These are phyloP conservation scores for Molorchus minor DNA, from an alignment of 2,888 invertebrate species.

Conservation along the genomic window DNA sequence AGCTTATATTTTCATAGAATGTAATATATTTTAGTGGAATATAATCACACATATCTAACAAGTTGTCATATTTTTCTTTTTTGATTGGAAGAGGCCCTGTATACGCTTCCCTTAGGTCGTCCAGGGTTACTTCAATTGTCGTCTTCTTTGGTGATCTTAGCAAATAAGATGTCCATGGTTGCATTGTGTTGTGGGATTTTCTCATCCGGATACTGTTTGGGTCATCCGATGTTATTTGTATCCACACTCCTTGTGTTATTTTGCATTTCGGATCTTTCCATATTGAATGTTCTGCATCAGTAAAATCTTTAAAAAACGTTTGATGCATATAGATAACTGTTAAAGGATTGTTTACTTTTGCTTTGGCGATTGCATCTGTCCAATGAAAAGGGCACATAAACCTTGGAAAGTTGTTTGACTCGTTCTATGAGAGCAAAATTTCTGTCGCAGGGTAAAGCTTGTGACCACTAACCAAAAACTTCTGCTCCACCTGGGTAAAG, in stretches of 20 bases:
- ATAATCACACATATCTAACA: constrained; percentile 31
- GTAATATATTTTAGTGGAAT: constrained; percentile 30
- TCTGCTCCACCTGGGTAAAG: constrained; percentile 19
- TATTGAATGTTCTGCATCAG: constrained; percentile 15
- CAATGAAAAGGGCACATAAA: constrained; percentile 19
- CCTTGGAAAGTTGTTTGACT: constrained; percentile 10
- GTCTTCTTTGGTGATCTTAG: constrained; percentile 23
- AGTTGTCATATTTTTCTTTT: constrained; percentile 28
- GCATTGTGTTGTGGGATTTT: constrained; percentile 23
- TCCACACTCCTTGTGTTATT: constrained; percentile 25
- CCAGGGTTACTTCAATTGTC: constrained; percentile 19
- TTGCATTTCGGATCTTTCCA: constrained; percentile 27
- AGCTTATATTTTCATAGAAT: constrained; percentile 22
- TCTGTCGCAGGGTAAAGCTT: constrained; percentile 20
- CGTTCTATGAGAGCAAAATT: constrained; percentile 27
- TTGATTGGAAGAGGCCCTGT: constrained; percentile 23
- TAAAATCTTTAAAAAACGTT: constrained; percentile 27
- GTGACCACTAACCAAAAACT: constrained; percentile 24
- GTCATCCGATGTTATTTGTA: constrained; percentile 28
- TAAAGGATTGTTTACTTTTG: background rate
- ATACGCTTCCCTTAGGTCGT: constrained; percentile 21
- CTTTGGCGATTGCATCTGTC: constrained; percentile 23
- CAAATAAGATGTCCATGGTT: constrained; percentile 26
- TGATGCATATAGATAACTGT: constrained; percentile 27
- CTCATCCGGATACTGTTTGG: constrained; percentile 23